Evolutionary conservation across 2,888 invertebrate species (phyloP).

Genomic region (Ernsta delagoae): DNA sequence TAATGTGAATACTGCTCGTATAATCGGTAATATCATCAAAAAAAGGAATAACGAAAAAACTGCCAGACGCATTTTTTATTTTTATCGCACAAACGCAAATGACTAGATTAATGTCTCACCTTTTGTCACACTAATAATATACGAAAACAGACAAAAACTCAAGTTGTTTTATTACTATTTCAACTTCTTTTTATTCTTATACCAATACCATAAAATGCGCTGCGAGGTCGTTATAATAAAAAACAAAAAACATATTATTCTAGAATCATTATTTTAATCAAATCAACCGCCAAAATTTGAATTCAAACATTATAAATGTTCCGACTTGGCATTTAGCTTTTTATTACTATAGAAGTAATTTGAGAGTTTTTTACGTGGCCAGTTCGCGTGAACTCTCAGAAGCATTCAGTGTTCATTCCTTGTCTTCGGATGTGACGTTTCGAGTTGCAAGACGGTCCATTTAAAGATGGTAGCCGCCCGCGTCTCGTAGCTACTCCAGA

Average conservation of each 20-base stretch:
- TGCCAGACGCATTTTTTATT: too few relatives aligned
- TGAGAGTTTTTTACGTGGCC: conserved; percentile 25
- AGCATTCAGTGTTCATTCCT: conserved; percentile 36
- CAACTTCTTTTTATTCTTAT: too few relatives aligned
- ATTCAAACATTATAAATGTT: conserved; percentile 23
- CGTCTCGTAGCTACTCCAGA: conserved; percentile 29
- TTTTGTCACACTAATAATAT: too few relatives aligned
- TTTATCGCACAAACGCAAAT: too few relatives aligned
- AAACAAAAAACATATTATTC: neutral
- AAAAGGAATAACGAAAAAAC: too few relatives aligned
- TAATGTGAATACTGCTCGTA: too few relatives aligned
- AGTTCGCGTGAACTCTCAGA: conserved; percentile 25
- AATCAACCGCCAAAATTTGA: conserved; percentile 27
- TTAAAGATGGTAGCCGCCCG: conserved; percentile 49
- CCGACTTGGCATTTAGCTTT: conserved; percentile 23
- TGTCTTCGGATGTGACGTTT: conserved; percentile 20
- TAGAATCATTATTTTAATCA: conserved; percentile 1
- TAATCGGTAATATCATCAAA: too few relatives aligned
- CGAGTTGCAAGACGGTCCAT: conserved; percentile 44
- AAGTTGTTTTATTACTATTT: too few relatives aligned
- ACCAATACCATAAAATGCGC: too few relatives aligned
- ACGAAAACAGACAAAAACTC: too few relatives aligned
- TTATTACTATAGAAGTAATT: conserved; percentile 34
- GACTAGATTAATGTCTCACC: too few relatives aligned
- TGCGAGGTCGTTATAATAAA: too few relatives aligned